Evolutionary conservation across 2,888 invertebrate genomes (phyloP).

Genomic region (Phaonia tiefii): DNA sequence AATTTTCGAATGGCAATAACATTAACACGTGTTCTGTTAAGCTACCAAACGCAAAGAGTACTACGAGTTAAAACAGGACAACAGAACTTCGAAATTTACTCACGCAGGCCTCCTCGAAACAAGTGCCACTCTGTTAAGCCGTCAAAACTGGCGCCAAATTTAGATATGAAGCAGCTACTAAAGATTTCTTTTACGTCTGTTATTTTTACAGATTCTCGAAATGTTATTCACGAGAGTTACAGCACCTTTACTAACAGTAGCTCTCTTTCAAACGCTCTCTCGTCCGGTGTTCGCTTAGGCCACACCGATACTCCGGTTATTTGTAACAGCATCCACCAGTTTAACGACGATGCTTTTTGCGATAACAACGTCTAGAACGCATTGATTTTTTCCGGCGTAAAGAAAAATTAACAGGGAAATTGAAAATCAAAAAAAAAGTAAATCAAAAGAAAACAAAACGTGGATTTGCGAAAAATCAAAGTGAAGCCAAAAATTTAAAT

Average conservation of each 20-base stretch:
- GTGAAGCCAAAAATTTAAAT: neutral
- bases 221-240: neutral
- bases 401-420: slow-evolving; percentile 5
- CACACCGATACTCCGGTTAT: slow-evolving; percentile 14
- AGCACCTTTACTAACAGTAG: too few relatives aligned
- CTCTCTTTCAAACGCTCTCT: too few relatives aligned
- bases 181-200: too few relatives aligned
- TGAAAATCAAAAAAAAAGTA: slow-evolving; percentile 20
- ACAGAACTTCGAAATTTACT: slow-evolving; percentile 36
- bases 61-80: neutral
- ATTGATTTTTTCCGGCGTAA: slow-evolving; percentile 30
- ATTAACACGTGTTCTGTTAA: slow-evolving; percentile 46
- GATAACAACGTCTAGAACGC: slow-evolving; percentile 60
- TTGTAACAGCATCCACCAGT: slow-evolving; percentile 66
- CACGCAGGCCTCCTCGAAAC: slow-evolving; percentile 4
- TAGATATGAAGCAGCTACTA: neutral
- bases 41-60: neutral
- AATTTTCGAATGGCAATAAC: neutral
- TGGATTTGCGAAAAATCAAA: slow-evolving; percentile 12
- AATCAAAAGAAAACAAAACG: slow-evolving; percentile 44
- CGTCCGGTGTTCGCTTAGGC: neutral
- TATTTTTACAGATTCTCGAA: slow-evolving; percentile 12
- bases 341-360: slow-evolving; percentile 62
- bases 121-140: slow-evolving; percentile 22
- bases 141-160: slow-evolving; percentile 62